Conservation (phyloP, 2,888 invertebrate genomes). For the Caenorhabditis sulstoni region DNA sequence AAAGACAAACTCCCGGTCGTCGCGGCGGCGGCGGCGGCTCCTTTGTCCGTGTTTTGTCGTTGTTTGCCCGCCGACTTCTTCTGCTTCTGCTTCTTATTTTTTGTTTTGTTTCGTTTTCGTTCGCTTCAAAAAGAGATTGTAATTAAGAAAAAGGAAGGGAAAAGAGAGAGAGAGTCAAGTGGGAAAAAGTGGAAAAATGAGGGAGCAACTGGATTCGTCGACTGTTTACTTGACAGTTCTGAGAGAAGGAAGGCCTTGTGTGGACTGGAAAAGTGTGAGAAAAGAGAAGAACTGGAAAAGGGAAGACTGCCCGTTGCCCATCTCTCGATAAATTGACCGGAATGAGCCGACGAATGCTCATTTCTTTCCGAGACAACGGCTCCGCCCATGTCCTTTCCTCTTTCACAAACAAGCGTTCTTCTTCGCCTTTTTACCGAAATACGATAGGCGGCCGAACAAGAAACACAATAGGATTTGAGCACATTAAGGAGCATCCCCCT, state of each 20-base stretch:
- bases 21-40: conserved; percentile 1
- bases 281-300: too few relatives aligned
- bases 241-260: not conserved
- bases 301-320: too few relatives aligned
- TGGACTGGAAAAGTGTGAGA: not conserved
- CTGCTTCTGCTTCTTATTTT: conserved; percentile 4
- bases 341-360: not conserved
- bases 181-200: not conserved
- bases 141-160: not conserved
- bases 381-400: conserved; percentile 16
- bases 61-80: conserved; percentile 44
- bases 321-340: not conserved
- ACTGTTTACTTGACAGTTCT: not conserved
- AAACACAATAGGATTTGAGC: conserved; percentile 52
- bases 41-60: conserved; percentile 16
- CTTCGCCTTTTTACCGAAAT: conserved; percentile 29
- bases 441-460: conserved; percentile 41
- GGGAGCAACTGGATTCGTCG: not conserved
- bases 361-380: not conserved
- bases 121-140: conserved; percentile 4
- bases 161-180: not conserved
- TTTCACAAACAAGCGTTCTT: conserved; percentile 42
- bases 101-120: conserved; percentile 6
- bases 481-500: conserved; percentile 34
- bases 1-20: conserved; percentile 18